These are phyloP conservation scores for Sebastes alutus DNA, from an alignment of 2,797 vertebrate species.

Conservation along the genomic window DNA sequence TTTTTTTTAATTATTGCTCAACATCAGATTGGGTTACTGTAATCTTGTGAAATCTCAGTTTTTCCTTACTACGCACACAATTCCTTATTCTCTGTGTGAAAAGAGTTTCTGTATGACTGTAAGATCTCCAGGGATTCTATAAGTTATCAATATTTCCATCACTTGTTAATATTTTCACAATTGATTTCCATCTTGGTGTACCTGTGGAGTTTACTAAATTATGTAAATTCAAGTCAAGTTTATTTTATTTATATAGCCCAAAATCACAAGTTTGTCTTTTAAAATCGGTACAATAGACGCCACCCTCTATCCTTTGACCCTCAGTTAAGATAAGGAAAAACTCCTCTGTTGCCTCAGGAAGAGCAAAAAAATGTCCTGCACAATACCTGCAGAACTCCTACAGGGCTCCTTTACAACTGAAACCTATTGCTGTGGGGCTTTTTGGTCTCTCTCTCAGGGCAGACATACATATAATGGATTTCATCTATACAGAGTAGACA, in stretches of 20 bases:
- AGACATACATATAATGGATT: neutral
- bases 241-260: neutral
- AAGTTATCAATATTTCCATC: neutral
- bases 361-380: neutral
- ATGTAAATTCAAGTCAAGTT: neutral
- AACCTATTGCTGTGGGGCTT: neutral
- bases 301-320: neutral
- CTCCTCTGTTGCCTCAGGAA: neutral
- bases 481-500: neutral
- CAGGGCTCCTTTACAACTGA: neutral
- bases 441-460: neutral
- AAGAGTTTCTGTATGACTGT: neutral
- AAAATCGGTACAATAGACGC: neutral
- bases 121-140: neutral
- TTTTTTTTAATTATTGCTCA: slow-evolving; percentile 3
- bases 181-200: neutral
- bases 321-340: neutral
- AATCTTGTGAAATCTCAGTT: slow-evolving; percentile 19
- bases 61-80: neutral
- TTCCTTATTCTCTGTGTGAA: neutral
- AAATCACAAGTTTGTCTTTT: neutral
- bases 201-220: neutral
- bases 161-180: neutral
- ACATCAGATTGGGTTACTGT: neutral
- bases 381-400: neutral